Conservation (phyloP, 2,113 vertebrate species). For the Murina feae region DNA sequence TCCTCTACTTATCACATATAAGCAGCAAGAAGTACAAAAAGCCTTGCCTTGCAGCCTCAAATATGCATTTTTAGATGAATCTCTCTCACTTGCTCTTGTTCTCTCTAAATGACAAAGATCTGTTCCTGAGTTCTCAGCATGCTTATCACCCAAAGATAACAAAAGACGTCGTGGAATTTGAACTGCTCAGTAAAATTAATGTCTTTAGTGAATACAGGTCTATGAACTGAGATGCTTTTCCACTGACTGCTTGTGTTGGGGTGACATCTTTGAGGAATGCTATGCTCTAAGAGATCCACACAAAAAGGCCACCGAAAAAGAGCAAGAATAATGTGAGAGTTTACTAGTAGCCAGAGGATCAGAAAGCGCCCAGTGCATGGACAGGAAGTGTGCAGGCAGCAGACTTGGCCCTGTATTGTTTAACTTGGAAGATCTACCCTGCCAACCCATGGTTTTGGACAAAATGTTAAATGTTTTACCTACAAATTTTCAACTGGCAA, state of each 20-base stretch:
- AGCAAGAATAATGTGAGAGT: not conserved
- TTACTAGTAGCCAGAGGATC: not conserved
- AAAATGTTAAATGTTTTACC: slow-evolving; percentile 12
- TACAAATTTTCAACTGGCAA: not conserved
- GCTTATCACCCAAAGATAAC: not conserved
- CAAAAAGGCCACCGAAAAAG: not conserved
- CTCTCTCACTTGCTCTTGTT: not conserved
- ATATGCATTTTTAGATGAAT: not conserved
- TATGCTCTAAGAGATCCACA: not conserved
- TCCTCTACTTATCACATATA: not conserved
- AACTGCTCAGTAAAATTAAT: not conserved
- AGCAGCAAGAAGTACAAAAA: not conserved
- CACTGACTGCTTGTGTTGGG: not conserved
- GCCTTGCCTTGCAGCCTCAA: not conserved
- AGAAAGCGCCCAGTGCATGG: not conserved
- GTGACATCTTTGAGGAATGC: not conserved
- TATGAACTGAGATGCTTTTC: not conserved
- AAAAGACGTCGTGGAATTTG: not conserved
- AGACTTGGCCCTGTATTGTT: not conserved
- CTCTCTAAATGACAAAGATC: not conserved
- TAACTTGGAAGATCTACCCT: not conserved
- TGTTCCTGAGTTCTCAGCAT: not conserved
- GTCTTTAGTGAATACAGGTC: not conserved
- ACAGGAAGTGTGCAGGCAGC: not conserved
- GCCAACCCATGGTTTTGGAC: not conserved